Evolutionary conservation across 2,113 vertebrate genomes (phyloP).

Genomic region (Rousettus leschenaultii): DNA sequence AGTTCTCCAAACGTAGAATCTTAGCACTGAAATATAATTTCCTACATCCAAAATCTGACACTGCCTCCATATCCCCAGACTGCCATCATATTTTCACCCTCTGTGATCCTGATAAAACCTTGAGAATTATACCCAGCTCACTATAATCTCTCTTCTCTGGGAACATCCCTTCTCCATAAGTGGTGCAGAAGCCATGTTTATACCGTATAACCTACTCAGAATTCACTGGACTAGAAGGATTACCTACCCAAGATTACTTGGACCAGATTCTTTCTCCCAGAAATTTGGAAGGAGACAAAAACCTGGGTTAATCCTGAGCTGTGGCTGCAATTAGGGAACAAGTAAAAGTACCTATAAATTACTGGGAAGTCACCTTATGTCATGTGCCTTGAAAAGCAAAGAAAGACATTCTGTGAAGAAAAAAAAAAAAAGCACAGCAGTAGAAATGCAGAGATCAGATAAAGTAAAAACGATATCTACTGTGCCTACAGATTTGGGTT

Average conservation of each 20-base stretch:
- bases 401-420: neutral
- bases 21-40: neutral
- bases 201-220: neutral
- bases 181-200: neutral
- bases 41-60: neutral
- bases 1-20: conserved; percentile 17
- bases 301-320: neutral
- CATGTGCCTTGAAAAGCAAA: neutral
- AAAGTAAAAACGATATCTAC: neutral
- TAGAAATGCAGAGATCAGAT: neutral
- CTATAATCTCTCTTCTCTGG: neutral
- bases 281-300: neutral
- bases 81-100: neutral
- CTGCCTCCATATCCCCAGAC: neutral
- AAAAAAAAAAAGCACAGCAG: neutral
- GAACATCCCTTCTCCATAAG: neutral
- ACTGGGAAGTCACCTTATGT: neutral
- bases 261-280: neutral
- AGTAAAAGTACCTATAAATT: neutral
- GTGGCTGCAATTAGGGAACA: neutral
- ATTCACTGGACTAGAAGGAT: neutral
- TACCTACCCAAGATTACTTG: neutral
- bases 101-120: neutral
- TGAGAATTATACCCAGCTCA: neutral
- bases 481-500: neutral